Conservation (phyloP, 92 coral and sea anemone species). For the Muricea muricata region DNA sequence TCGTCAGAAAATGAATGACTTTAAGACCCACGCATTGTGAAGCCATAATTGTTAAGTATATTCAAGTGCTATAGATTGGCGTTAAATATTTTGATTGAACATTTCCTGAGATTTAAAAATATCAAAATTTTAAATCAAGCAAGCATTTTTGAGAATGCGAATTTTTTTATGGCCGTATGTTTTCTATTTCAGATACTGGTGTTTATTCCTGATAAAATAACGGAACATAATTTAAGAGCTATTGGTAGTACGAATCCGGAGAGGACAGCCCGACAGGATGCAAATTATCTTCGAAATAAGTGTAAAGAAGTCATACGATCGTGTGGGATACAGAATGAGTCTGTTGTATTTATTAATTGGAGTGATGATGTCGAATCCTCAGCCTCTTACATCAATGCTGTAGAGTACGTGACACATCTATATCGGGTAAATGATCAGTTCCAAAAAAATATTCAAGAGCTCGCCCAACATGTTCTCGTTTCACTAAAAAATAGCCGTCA, state of each 20-base stretch:
- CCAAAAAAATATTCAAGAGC: conserved; percentile 57
- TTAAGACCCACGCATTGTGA: too few relatives aligned
- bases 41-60: too few relatives aligned
- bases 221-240: conserved; percentile 79
- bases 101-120: too few relatives aligned
- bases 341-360: conserved; percentile 69
- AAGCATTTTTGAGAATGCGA: too few relatives aligned
- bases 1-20: too few relatives aligned
- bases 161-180: not conserved
- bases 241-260: conserved; percentile 82
- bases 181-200: conserved; percentile 61
- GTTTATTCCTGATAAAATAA: conserved; percentile 75
- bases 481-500: conserved; percentile 69
- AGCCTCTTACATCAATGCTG: conserved; percentile 62
- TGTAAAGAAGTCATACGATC: conserved; percentile 66
- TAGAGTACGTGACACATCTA: conserved; percentile 56
- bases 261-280: conserved; percentile 72
- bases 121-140: too few relatives aligned
- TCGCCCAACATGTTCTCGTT: conserved; percentile 67
- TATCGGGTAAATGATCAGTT: conserved; percentile 73
- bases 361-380: conserved; percentile 72
- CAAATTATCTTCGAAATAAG: conserved; percentile 77
- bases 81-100: too few relatives aligned
- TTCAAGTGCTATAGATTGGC: too few relatives aligned
- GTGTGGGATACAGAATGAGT: conserved; percentile 42